phyloP scores from a whole-genome alignment of 2,888 invertebrate genomes.

The Scaptodrosophila latifasciaeformis region DNA sequence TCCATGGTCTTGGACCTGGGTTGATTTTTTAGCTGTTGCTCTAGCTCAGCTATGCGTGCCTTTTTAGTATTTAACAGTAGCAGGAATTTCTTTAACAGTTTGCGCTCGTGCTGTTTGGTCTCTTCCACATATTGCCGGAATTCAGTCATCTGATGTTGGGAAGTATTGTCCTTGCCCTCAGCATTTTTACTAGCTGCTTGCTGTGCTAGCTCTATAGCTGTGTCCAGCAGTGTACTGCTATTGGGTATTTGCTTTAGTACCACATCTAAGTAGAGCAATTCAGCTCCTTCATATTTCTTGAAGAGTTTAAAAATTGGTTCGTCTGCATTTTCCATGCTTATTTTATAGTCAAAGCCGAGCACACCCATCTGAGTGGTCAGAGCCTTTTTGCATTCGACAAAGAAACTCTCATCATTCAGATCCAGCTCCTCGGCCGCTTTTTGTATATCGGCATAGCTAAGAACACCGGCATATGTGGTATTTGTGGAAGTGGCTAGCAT shows the following conservation, averaged over 20 bases:
- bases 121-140: slow-evolving; percentile 52
- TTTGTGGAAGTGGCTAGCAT: slow-evolving; percentile 32
- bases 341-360: slow-evolving; percentile 51
- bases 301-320: slow-evolving; percentile 41
- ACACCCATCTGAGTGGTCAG: slow-evolving; percentile 51
- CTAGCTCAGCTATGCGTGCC: slow-evolving; percentile 56
- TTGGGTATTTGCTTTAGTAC: slow-evolving; percentile 30
- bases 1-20: background rate
- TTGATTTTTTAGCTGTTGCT: slow-evolving; percentile 26
- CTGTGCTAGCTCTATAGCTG: slow-evolving; percentile 42
- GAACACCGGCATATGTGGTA: slow-evolving; percentile 35
- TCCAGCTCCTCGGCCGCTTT: slow-evolving; percentile 57
- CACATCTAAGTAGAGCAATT: slow-evolving; percentile 53
- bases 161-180: slow-evolving; percentile 14
- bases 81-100: slow-evolving; percentile 55
- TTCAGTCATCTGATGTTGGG: slow-evolving; percentile 3
- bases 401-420: slow-evolving; percentile 47
- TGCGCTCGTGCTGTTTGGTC: slow-evolving; percentile 39
- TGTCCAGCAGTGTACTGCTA: slow-evolving; percentile 38
- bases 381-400: slow-evolving; percentile 53
- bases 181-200: background rate
- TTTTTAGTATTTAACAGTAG: slow-evolving; percentile 65
- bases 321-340: slow-evolving; percentile 37
- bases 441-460: slow-evolving; percentile 47
- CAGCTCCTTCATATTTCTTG: slow-evolving; percentile 55